Percentiles rank a stretch among this genome's conserved stretches.
Evolutionary conservation across 2,113 vertebrate genomes (phyloP).

Genomic region (Crotalus horridus): DNA sequence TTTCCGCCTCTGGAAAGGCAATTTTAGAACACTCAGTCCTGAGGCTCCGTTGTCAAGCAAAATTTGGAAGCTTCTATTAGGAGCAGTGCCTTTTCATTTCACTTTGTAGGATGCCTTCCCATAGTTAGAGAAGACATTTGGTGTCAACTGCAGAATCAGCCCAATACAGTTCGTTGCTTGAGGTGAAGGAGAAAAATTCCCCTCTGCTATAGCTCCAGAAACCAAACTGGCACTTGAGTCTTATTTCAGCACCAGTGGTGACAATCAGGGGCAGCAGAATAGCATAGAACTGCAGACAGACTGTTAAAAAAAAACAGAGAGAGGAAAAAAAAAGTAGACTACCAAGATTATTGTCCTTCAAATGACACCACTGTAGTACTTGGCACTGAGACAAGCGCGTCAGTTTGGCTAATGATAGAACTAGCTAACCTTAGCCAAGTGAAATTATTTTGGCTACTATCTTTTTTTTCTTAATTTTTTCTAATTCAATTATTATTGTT

Average conservation of each 20-base stretch:
- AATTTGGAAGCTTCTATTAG: neutral
- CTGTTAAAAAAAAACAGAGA: neutral
- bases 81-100: neutral
- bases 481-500: neutral
- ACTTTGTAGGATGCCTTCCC: neutral
- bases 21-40: neutral
- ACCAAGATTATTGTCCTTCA: neutral
- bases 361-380: neutral
- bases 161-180: neutral
- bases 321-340: neutral
- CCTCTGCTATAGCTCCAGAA: neutral
- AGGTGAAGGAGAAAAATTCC: neutral
- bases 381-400: neutral
- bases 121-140: neutral
- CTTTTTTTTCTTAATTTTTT: neutral
- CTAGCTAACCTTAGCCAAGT: neutral
- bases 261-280: neutral
- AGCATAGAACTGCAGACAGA: neutral
- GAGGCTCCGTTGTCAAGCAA: neutral
- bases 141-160: neutral
- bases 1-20: neutral
- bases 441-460: neutral
- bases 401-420: neutral
- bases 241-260: neutral
- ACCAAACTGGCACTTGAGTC: neutral